These are phyloP conservation scores for Dryobota labecula DNA, from an alignment of 2,888 invertebrate genomes.

Conservation along the genomic window DNA sequence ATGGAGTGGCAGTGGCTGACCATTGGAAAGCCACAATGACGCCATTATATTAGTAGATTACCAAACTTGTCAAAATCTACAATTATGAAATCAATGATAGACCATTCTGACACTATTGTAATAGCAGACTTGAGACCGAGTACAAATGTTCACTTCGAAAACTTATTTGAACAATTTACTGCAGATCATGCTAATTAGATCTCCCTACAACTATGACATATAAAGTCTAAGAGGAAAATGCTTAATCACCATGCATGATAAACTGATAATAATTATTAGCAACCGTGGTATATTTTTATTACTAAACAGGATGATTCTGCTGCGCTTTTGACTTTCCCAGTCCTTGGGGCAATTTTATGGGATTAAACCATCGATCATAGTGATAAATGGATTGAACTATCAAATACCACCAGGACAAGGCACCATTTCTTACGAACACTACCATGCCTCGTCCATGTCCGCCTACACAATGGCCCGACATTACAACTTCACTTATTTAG, in stretches of 20 bases:
- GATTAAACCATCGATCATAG: constrained; percentile 13
- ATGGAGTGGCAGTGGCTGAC: too few species aligned
- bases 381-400: constrained; percentile 10
- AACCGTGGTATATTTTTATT: neutral
- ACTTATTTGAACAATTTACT: neutral
- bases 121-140: too few species aligned
- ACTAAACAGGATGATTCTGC: neutral
- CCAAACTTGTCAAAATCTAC: too few species aligned
- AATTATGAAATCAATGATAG: too few species aligned
- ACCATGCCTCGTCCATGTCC: constrained; percentile 17
- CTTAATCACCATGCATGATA: neutral
- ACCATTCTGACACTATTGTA: too few species aligned
- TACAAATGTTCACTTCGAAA: constrained; percentile 3
- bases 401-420: constrained; percentile 23
- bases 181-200: neutral
- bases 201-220: too few species aligned
- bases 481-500: constrained; percentile 48
- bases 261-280: neutral
- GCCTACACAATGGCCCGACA: constrained; percentile 40
- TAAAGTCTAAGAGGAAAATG: neutral
- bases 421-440: constrained; percentile 8
- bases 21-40: too few species aligned
- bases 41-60: too few species aligned
- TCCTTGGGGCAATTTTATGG: neutral
- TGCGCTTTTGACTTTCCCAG: neutral